Base-by-base conservation (phyloP, 2,797 vertebrate species). In the Takifugu ocellatus region DNA sequence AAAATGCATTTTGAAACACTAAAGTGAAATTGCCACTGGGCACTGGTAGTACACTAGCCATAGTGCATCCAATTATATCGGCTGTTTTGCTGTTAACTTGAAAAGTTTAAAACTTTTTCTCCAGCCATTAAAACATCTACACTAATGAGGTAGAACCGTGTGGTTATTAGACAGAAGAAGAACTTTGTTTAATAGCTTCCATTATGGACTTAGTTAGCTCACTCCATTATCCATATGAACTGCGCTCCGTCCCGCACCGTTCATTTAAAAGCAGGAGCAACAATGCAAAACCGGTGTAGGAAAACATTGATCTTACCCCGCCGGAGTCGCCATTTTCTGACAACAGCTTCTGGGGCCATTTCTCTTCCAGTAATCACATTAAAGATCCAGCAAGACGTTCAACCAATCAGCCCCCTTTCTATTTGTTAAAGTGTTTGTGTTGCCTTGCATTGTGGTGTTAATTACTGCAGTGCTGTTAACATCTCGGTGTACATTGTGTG, bases 101-200 rank as follows among this genome's bases (percentile, higher is more conserved):
- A 70, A 44, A 77, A 85, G 73, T 84, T 86, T 72, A 56, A 75
- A 87, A 85, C 72, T 88, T 88, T 84, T 55, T 57, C 61, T 75
- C 63, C 74, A 67, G 63, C 81, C 83, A 84, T 87, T 87, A 84
- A 82, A 84, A 64, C 61, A 68, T 54, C 72, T 52, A 44, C 68
- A 66, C 79, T 89, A 85, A 87, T 82, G 77, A 86, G 86, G 64
- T 81, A 78, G 81, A 88, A 86, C 75, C 78, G 81, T 75, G 68
- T 42, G 54, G 77, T 71, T 82, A 77, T 84, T 85, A 83, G 81
- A 81, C 79, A 79, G 80, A 76, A 85, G 71, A 69, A 78, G 82
- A 84, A 79, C 66, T 67, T 85, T 87, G 84, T 88, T 91, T 92
- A 89, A 92, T 89, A 78, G 88, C 83, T 74, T 81, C 86, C 81